phyloP scores from a whole-genome alignment of 1,140 invertebrate genomes.

The Apis laboriosa region DNA sequence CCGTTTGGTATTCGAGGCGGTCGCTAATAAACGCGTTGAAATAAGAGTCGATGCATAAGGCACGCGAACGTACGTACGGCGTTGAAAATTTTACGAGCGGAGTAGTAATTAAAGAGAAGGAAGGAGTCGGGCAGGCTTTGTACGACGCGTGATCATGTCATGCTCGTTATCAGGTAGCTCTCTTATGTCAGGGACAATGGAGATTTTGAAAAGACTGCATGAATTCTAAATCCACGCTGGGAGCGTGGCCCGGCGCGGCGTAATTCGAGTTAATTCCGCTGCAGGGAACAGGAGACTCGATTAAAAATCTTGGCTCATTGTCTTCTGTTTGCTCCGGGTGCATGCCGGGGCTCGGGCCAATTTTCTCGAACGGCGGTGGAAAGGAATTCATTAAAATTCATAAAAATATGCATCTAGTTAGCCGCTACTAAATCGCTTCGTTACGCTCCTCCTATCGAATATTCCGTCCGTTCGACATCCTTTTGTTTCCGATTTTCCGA shows the following conservation, averaged over 20 bases:
- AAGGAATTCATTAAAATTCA: conserved; percentile 71
- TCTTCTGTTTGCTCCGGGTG: conserved; percentile 77
- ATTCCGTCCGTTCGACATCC: background rate
- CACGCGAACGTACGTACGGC: too few species aligned
- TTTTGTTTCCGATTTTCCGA: background rate
- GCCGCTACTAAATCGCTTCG: conserved; percentile 11
- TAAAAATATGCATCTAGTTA: conserved; percentile 60
- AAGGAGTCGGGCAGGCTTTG: conserved; percentile 36
- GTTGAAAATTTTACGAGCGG: conserved; percentile 1
- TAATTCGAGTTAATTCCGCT: conserved; percentile 80
- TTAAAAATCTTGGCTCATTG: conserved; percentile 78
- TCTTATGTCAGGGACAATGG: conserved; percentile 70
- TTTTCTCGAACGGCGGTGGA: conserved; percentile 62
- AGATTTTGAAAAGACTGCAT: conserved; percentile 76
- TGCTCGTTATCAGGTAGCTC: conserved; percentile 53
- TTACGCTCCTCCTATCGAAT: conserved; percentile 1
- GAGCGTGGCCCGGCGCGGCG: conserved; percentile 70
- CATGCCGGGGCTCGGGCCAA: conserved; percentile 70
- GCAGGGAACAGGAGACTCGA: conserved; percentile 76
- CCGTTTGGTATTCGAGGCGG: too few species aligned
- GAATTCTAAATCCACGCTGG: conserved; percentile 74
- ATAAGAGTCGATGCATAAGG: too few species aligned
- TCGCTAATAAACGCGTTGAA: too few species aligned
- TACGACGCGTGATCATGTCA: conserved; percentile 46
- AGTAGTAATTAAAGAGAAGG: conserved; percentile 40